Evolutionary conservation across 2,113 vertebrate genomes (phyloP).

Genomic region (Regulus satrapa): DNA sequence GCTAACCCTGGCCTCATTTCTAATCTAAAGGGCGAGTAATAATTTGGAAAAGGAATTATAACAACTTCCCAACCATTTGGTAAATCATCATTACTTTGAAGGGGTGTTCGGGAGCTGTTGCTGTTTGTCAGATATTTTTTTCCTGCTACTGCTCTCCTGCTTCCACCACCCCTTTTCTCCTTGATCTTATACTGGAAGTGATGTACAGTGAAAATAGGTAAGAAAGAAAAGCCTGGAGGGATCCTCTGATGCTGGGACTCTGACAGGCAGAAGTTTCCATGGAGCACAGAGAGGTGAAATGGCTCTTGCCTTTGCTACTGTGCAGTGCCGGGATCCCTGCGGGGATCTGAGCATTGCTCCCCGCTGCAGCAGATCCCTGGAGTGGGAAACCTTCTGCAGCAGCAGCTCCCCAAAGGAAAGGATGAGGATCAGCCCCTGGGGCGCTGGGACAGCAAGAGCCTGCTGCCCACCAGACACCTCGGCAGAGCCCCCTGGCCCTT

Average conservation of each 20-base stretch:
- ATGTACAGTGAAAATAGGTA: not conserved
- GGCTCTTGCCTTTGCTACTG: not conserved
- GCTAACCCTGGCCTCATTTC: constrained; percentile 88
- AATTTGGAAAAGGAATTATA: constrained; percentile 94
- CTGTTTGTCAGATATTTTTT: constrained; percentile 61
- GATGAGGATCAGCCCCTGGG: not conserved
- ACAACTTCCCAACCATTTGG: constrained; percentile 89
- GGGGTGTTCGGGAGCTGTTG: constrained; percentile 57
- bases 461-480: not conserved
- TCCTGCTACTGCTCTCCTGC: constrained; percentile 39
- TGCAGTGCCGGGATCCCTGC: too few species aligned
- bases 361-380: too few species aligned
- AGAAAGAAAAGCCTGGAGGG: not conserved
- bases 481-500: accelerated
- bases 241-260: not conserved
- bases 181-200: not conserved
- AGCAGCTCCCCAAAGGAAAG: not conserved
- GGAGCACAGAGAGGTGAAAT: not conserved
- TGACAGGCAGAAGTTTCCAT: not conserved
- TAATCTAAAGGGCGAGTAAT: constrained; percentile 87
- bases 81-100: constrained; percentile 92
- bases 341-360: too few species aligned
- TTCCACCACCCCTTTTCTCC: constrained; percentile 23
- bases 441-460: not conserved
- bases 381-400: not conserved